These are phyloP conservation scores for Morinoia aosen DNA, from an alignment of 2,888 invertebrate species.

Conservation along the genomic window DNA sequence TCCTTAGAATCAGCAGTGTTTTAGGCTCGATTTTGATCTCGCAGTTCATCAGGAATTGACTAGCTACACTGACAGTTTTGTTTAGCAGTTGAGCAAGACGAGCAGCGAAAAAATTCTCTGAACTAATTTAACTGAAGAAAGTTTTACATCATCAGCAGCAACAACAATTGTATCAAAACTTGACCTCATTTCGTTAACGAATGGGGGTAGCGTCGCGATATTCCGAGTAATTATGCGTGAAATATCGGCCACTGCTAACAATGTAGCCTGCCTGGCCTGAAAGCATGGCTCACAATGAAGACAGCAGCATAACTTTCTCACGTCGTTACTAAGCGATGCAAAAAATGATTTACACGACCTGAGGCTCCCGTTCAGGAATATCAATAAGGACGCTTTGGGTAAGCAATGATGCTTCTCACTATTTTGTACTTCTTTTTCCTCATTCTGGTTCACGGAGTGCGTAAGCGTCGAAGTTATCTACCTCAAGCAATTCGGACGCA, in stretches of 20 bases:
- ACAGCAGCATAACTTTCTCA: background rate
- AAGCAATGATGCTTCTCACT: background rate
- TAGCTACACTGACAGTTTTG: background rate
- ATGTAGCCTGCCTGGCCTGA: background rate
- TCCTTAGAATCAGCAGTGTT: background rate
- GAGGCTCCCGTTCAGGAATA: background rate
- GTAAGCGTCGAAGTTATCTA: background rate
- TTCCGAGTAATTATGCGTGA: background rate
- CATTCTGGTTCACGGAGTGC: background rate
- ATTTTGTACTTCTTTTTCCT: background rate
- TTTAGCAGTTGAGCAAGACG: background rate
- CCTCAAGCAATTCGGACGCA: background rate
- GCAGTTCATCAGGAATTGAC: background rate
- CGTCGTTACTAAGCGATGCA: background rate
- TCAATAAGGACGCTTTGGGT: background rate
- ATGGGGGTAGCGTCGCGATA: background rate
- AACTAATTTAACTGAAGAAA: background rate
- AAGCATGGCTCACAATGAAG: background rate
- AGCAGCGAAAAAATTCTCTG: background rate
- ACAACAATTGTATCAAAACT: background rate
- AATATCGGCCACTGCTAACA: background rate
- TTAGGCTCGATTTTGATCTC: background rate
- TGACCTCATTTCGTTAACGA: background rate
- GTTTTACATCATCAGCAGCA: background rate
- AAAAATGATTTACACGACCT: background rate